Percentiles rank a stretch among this genome's conserved stretches.
Evolutionary conservation across 2,797 vertebrate species (phyloP).

Genomic region (Chaenodraco wilsoni): DNA sequence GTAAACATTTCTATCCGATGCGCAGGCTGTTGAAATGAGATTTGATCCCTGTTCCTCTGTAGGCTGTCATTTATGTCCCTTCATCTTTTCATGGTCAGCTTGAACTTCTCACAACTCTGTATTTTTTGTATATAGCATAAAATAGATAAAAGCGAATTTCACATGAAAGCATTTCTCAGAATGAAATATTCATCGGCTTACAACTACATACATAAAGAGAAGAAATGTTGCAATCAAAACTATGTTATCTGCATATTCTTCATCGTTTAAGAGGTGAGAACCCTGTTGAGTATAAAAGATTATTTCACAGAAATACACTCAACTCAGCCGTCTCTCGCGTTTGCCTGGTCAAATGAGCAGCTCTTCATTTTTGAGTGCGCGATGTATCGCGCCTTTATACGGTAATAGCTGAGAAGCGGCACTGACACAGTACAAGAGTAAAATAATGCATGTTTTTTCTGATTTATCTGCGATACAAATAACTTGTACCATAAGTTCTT

Average conservation of each 20-base stretch:
- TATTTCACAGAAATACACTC: neutral
- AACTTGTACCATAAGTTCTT: no score
- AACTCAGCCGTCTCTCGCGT: no score
- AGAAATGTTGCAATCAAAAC: slow-evolving; percentile 5
- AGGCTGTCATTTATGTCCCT: slow-evolving; percentile 65
- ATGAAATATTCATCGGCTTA: neutral
- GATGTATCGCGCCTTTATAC: no score
- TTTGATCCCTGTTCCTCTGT: slow-evolving; percentile 61
- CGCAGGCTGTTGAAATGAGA: slow-evolving; percentile 51
- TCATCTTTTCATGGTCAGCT: slow-evolving; percentile 65
- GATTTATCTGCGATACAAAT: no score
- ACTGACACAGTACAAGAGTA: no score
- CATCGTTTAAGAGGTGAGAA: neutral
- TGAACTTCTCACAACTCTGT: slow-evolving; percentile 60
- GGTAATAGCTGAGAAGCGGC: no score
- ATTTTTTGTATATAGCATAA: slow-evolving; percentile 23
- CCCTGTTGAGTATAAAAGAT: neutral
- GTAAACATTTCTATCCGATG: slow-evolving; percentile 59
- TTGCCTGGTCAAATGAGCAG: no score
- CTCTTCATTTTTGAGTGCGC: no score
- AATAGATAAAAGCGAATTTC: slow-evolving; percentile 27
- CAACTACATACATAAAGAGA: neutral
- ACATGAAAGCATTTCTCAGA: slow-evolving; percentile 23
- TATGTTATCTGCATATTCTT: neutral
- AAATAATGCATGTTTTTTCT: no score